These are phyloP conservation scores for Amphimedon queenslandica DNA, from an alignment of 37 sponge, comb jelly and placozoan genomes.

Conservation along the genomic window DNA sequence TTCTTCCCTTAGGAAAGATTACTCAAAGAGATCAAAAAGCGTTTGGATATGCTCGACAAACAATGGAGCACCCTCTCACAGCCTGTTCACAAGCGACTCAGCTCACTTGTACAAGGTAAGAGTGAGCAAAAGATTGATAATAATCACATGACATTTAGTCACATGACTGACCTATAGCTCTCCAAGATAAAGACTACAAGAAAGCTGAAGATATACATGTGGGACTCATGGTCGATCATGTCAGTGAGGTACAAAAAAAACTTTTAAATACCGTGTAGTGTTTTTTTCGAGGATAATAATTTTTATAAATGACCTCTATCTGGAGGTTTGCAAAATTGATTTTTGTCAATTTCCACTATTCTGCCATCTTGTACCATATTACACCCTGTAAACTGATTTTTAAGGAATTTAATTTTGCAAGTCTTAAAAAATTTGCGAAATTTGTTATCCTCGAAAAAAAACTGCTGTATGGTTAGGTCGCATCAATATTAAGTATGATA, in stretches of 20 bases:
- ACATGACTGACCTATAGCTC: conserved; percentile 11
- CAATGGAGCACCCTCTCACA: conserved; percentile 27
- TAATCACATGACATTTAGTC: not conserved
- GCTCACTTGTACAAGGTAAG: conserved; percentile 21
- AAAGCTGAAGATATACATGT: conserved; percentile 56
- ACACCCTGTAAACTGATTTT: too few species aligned
- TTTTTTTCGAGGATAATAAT: too few species aligned
- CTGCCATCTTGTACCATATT: too few species aligned
- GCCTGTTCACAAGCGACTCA: conserved; percentile 6
- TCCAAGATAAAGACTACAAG: conserved; percentile 9
- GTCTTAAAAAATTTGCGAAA: too few species aligned
- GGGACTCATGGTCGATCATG: conserved; percentile 66
- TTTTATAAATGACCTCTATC: too few species aligned
- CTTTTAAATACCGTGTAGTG: not conserved
- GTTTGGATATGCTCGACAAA: conserved; percentile 8
- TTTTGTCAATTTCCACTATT: too few species aligned
- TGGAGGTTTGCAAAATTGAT: too few species aligned
- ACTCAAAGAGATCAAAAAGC: conserved; percentile 19
- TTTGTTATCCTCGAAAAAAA: too few species aligned
- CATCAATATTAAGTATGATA: too few species aligned
- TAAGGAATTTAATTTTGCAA: too few species aligned
- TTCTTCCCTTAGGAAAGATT: conserved; percentile 12
- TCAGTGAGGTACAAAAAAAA: conserved; percentile 29
- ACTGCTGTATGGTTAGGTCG: too few species aligned
- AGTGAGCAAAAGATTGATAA: too few species aligned